Conservation (phyloP, 2,113 vertebrate species). For the Hipposideros armiger region DNA sequence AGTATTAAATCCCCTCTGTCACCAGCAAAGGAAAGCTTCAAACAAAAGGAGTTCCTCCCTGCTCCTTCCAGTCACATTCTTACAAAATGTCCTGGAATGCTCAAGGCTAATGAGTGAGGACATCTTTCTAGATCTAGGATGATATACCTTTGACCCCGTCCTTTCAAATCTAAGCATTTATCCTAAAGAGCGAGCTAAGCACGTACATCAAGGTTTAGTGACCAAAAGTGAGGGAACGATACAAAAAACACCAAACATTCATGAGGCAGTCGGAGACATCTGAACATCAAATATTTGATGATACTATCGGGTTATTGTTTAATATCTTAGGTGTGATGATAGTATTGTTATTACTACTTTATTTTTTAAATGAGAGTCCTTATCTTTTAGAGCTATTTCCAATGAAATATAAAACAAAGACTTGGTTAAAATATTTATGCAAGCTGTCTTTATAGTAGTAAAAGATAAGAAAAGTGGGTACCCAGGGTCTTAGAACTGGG, state of each 20-base stretch:
- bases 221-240: not conserved
- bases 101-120: not conserved
- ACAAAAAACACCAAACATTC: not conserved
- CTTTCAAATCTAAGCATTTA: constrained; percentile 44
- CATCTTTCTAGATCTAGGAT: not conserved
- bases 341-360: not conserved
- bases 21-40: not conserved
- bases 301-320: not conserved
- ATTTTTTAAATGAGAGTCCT: not conserved
- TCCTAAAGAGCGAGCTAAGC: not conserved
- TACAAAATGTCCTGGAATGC: not conserved
- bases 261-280: not conserved
- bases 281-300: not conserved
- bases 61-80: not conserved
- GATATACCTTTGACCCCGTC: not conserved
- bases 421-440: constrained; percentile 10
- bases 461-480: constrained; percentile 9
- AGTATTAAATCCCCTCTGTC: not conserved
- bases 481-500: not conserved
- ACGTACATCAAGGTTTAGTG: not conserved
- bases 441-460: not conserved
- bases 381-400: not conserved
- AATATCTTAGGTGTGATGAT: not conserved
- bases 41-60: not conserved
- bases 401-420: not conserved